Conservation (phyloP, 1,140 invertebrate genomes). For the Drosophila ficusphila region DNA sequence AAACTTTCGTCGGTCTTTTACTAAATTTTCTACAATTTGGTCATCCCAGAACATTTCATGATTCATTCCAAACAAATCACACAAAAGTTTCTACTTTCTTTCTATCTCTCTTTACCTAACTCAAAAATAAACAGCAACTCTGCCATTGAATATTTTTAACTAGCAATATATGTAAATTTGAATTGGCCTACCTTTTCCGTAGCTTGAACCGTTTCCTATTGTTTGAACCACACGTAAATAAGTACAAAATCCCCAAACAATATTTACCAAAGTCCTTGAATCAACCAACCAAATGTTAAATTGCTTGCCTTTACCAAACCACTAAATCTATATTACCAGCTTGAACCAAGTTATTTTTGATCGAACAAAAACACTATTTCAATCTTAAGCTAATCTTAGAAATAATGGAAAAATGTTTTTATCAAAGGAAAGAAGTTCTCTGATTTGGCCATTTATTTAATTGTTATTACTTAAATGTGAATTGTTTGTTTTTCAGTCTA, state of each 20-base stretch:
- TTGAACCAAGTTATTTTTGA: constrained; percentile 46
- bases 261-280: constrained; percentile 36
- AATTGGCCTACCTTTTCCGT: constrained; percentile 27
- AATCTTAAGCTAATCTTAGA: constrained; percentile 28
- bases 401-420: constrained; percentile 9
- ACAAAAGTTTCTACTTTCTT: constrained; percentile 33
- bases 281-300: constrained; percentile 38
- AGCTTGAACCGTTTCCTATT: constrained; percentile 49
- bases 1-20: constrained; percentile 26
- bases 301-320: constrained; percentile 59
- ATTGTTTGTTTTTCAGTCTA: constrained; percentile 87
- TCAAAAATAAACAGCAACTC: constrained; percentile 41
- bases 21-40: constrained; percentile 53
- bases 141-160: constrained; percentile 30
- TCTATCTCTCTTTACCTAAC: constrained; percentile 17
- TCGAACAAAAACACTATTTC: constrained; percentile 53
- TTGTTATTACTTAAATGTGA: not conserved
- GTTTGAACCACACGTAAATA: constrained; percentile 41
- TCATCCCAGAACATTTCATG: constrained; percentile 47
- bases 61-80: constrained; percentile 41
- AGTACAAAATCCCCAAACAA: constrained; percentile 24
- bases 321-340: constrained; percentile 41
- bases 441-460: not conserved
- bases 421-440: not conserved
- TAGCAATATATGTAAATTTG: constrained; percentile 41